Evolutionary conservation across 2,113 vertebrate species (phyloP), one percentile per base, ranked within the genome.

Genomic region (Scomber japonicus): DNA sequence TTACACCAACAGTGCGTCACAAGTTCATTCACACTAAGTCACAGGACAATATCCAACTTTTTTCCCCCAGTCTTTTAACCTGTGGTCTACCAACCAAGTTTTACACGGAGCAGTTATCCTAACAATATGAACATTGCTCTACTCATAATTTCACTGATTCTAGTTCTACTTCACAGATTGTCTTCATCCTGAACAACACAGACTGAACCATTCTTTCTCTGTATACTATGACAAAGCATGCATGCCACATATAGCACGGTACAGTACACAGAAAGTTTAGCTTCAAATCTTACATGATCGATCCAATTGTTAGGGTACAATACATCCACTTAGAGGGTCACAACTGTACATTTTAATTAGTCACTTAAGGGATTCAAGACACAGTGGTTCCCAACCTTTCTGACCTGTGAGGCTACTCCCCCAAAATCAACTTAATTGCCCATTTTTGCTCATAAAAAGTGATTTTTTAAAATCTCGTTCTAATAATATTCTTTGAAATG

Each of bases 241-340:
- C 35, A 84, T 53, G 71, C 11, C 44, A 89, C 82, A 82, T 59
- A 56, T 31, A 88, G 16, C 17, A 89, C 63, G 17, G 54, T 30
- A 88, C 31, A 81, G 35, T 45, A 78, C 71, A 90, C 54, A 71
- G 61, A 82, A 53, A 63, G 30, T 8, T 70, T 48, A 10, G 8
- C 14, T 19, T 79, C 51, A 10, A 35, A 40, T 74, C 16, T 64
- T 19, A 14, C 21, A 51, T 75, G 59, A 53, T 64, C 53, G 59
- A 27, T 21, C 49, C n/a, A 71, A 27, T 16, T 19, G 7, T 63
- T 48, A 31, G 16, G 12, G 17, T 1, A 77, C 24, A 49, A 11
- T 48, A 80, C 27, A 77, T 68, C 12, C 35, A 78, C 13, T 0
- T 71, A 78, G 14, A 78, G 27, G 16, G 53, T 67, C 48, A 5